Evolutionary conservation across 2,797 vertebrate species (phyloP).

Genomic region (Adelosebastes latens): DNA sequence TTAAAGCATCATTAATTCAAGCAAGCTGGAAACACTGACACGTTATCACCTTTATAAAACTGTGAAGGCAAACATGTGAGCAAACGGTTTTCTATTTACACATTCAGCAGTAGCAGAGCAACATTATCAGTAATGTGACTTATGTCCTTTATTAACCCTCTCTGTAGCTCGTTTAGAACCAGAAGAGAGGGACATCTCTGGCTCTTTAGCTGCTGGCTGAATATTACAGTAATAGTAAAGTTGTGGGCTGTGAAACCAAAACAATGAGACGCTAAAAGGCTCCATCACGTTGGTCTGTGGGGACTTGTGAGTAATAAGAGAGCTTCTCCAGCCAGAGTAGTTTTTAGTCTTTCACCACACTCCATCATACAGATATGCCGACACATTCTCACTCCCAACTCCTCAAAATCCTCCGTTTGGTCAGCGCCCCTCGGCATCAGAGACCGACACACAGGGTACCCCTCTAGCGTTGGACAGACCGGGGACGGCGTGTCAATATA

Average conservation of each 20-base stretch:
- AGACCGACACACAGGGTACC: too few species aligned
- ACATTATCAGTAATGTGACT: not conserved
- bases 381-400: too few species aligned
- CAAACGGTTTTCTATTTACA: not conserved
- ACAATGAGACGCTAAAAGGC: not conserved
- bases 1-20: not conserved
- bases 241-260: not conserved
- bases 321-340: too few species aligned
- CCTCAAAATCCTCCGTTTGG: too few species aligned
- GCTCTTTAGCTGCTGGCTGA: too few species aligned
- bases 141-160: not conserved
- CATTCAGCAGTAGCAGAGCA: not conserved
- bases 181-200: too few species aligned
- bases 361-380: too few species aligned
- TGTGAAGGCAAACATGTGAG: not conserved
- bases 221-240: not conserved
- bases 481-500: too few species aligned
- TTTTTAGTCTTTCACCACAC: too few species aligned
- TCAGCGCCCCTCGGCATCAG: rapidly evolving
- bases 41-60: not conserved
- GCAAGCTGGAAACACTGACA: not conserved
- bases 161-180: too few species aligned
- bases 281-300: not conserved
- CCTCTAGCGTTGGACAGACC: too few species aligned
- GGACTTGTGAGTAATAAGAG: not conserved